Evolutionary conservation across 23 tunicate species (phyloP), one percentile per base, ranked within the genome.

Genomic region (Trididemnum nubilum): DNA sequence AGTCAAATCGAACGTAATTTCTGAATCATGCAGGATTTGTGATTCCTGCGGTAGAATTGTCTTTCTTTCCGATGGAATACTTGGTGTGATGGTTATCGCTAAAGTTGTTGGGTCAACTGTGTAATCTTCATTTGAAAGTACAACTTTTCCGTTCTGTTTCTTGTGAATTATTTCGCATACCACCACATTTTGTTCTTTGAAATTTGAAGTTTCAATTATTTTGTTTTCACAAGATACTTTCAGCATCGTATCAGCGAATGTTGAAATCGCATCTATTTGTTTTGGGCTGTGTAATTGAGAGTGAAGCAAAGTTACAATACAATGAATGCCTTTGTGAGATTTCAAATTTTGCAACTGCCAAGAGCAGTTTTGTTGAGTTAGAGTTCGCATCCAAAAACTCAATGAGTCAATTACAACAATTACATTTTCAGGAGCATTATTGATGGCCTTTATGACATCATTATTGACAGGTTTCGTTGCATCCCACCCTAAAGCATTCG

Each of bases 1-100:
- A 33, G 64, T 63, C 61, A 91, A 66, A 65, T 81, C 86, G 72
- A 91, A 91, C 19, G 97, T 85, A 2, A 85, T 22, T 35, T 69
- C 31, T 21, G 59, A 63, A 1, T 33, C 34, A 0, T 60, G 44
- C 12, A 52, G 51, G 34, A 34, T 51, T 1, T 32, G 34, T 1
- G 73, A 39, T 19, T 64, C 52, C 2, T 33, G 21, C 25, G 25
- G 2, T 2, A 28, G 15, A 4, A 23, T 32, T 4, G 9, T 37
- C 2, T 32, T 67, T 26, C 4, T 32, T 54, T 35, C 7, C 25
- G 40, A 2, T 3, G 65, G 81, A 31, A 19, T 15, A 66, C 81
- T 51, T 31, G 37, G 5, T 34, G 21, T 27, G 25, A 34, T 23
- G 2, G 2, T 7, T 15, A 77, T 12, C 2, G 31, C 67, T 51